Evolutionary conservation across 2,113 vertebrate genomes (phyloP).

Genomic region (Scomber scombrus): DNA sequence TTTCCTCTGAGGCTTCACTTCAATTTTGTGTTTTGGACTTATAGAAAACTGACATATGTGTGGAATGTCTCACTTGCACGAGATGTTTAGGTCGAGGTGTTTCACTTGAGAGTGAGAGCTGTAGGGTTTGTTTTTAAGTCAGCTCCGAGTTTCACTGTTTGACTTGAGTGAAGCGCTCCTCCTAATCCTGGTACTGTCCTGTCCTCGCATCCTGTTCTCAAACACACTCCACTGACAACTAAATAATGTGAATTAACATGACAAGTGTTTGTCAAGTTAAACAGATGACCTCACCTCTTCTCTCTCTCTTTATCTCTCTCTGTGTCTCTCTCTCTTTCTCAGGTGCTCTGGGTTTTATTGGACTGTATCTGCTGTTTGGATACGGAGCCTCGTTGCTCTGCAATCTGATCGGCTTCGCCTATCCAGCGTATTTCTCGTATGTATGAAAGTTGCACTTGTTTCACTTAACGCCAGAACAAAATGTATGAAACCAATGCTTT

Average conservation of each 20-base stretch:
- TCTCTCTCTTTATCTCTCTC: conserved; percentile 22
- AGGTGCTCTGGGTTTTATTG: conserved; percentile 85
- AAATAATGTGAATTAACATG: neutral
- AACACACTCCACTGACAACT: neutral
- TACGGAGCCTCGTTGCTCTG: conserved; percentile 94
- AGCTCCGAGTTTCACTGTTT: conserved; percentile 38
- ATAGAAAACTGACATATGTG: neutral
- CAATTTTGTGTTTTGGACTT: neutral
- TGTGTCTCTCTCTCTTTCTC: conserved; percentile 13
- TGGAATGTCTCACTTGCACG: conserved; percentile 23
- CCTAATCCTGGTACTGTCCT: conserved; percentile 55
- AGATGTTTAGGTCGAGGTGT: neutral
- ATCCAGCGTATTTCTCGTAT: conserved; percentile 95
- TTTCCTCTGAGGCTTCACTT: neutral
- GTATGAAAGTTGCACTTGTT: conserved; percentile 68
- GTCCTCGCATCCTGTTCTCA: conserved; percentile 56
- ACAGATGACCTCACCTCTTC: conserved; percentile 5
- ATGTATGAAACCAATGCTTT: neutral
- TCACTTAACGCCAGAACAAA: neutral
- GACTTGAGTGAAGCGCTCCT: conserved; percentile 40
- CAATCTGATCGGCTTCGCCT: conserved; percentile 94
- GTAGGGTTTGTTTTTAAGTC: no score
- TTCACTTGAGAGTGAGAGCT: conserved; percentile 10
- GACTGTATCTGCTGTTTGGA: conserved; percentile 92
- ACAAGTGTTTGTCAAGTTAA: conserved; percentile 40